Base-by-base conservation (phyloP, 1,140 invertebrate species). In the Spodoptera litura region DNA sequence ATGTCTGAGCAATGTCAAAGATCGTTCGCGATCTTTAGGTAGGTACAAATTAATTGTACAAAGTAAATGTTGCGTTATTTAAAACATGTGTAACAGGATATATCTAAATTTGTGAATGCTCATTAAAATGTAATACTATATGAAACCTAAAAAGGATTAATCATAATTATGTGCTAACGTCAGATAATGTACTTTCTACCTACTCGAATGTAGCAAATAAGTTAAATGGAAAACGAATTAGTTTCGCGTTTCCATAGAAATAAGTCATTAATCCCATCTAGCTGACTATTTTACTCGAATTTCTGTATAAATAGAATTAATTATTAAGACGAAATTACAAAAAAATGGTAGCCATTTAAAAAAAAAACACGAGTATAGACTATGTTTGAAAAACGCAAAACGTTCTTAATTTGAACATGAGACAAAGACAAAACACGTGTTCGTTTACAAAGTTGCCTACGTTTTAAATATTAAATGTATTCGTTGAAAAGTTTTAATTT, bases 381-480 rank as follows among this genome's bases (percentile, higher is more conserved):
- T 31, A 31, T 31, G 8, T 44, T 44, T 44, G 38, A 9, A 44
- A 44, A 44, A 44, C 3, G 38, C 3, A 44, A 44, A 11, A 9
- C 55, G 12, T 58, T 58, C 55, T n/a, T 58, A 25, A 58, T 58
- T 58, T 27, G 2, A 58, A 25, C 5, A 44, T n/a, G n/a, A 51
- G 44, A 44, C 44, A 51, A 31, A 53, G 66, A 53, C 66, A 53
- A 53, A 13, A 70, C 25, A 70, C 66, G 52, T 31, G 13, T 11
- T n/a, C 25, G 25, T 58, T 55, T 56, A 15, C 12, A 15, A 74
- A 74, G 20, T 58, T 3, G 20, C 38, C 71, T 13, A 51, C 56
- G 12, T 10, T 62, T 62, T 38, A 52, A 64, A 75, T 64, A 53
- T 70, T 70, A 70, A 20, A 56, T 51, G 72, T 51, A 72, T 74